These are phyloP conservation scores for Aphelinus certus DNA, from an alignment of 1,140 invertebrate species.

Conservation along the genomic window DNA sequence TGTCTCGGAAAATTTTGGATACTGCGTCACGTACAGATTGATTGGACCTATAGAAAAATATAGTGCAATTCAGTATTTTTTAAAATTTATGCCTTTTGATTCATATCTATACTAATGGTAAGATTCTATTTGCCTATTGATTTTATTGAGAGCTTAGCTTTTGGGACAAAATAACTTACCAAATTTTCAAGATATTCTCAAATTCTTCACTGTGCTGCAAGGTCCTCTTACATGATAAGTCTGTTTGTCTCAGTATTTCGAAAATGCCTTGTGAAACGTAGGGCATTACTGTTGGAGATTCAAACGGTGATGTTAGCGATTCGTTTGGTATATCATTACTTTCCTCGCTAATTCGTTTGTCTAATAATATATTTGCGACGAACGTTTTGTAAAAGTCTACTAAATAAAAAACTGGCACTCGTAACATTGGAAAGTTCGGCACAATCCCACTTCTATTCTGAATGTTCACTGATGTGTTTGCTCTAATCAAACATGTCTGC, in stretches of 20 bases:
- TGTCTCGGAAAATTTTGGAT: constrained; percentile 46
- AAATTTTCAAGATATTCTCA: constrained; percentile 47
- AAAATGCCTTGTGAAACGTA: constrained; percentile 39
- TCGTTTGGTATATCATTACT: constrained; percentile 22
- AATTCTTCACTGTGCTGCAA: constrained; percentile 46
- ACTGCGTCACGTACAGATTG: constrained; percentile 48
- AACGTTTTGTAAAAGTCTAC: constrained; percentile 51
- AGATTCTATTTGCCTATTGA: background rate
- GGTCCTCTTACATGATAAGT: constrained; percentile 39
- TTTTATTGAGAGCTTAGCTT: background rate
- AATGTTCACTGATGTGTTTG: constrained; percentile 10
- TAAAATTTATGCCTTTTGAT: background rate
- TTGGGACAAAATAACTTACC: constrained; percentile 44
- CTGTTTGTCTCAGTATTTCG: constrained; percentile 46
- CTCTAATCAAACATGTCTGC: constrained; percentile 27
- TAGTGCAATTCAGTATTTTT: constrained; percentile 5
- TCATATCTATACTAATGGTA: background rate
- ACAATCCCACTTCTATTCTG: constrained; percentile 18
- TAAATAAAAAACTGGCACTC: constrained; percentile 51
- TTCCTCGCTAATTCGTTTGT: constrained; percentile 34
- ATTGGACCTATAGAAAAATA: constrained; percentile 45
- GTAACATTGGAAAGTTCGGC: constrained; percentile 48
- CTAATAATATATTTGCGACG: constrained; percentile 40
- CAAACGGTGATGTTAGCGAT: background rate
- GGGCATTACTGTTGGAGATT: constrained; percentile 29